Evolutionary conservation across 2,797 vertebrate species (phyloP), one percentile per base, ranked within the genome.

Genomic region (Danionella dracula): DNA sequence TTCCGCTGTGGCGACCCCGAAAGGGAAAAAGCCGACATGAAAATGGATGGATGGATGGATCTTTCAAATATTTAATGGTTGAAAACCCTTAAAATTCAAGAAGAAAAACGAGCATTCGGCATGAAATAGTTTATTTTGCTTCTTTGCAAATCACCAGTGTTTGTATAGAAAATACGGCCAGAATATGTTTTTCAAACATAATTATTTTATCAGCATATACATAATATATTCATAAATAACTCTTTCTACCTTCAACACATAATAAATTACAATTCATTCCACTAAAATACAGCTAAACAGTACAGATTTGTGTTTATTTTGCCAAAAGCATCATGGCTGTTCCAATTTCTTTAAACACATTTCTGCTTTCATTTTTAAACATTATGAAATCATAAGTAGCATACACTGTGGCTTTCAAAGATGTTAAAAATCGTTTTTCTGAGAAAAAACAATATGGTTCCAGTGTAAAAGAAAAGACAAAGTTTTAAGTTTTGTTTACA

Each of bases 191-290:
- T 87, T 87, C 87, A 90, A 93, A 92, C 90, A 91, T 91, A 94
- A 95, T 84, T 86, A 87, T 87, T 84, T 90, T 88, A 89, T 93
- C 90, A 91, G 93, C 91, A 92, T 91, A 94, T 92, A 94, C 94
- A 96, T 88, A 91, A 91, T 93, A 91, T 91, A 92, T 92, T 93
- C 93, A 95, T 97, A 95, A 95, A 97, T 94, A 94, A 91, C 94
- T 94, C 93, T 93, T 88, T 88, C 94, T 96, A 94, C 94, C 94
- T 91, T 93, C 91, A 88, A 94, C 92, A 94, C 92, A 94, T 89
- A 92, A 93, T 95, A 92, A 92, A 90, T 93, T 94, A 96, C 93
- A 92, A 87, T 93, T 88, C 90, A 93, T 91, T 92, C 88, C 89
- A 88, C 93, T 90, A 90, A 92, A 76, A 71, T 90, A 95, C 92